Evolutionary conservation across 1,140 invertebrate species (phyloP).

Genomic region (Gonatopus flavifemur): DNA sequence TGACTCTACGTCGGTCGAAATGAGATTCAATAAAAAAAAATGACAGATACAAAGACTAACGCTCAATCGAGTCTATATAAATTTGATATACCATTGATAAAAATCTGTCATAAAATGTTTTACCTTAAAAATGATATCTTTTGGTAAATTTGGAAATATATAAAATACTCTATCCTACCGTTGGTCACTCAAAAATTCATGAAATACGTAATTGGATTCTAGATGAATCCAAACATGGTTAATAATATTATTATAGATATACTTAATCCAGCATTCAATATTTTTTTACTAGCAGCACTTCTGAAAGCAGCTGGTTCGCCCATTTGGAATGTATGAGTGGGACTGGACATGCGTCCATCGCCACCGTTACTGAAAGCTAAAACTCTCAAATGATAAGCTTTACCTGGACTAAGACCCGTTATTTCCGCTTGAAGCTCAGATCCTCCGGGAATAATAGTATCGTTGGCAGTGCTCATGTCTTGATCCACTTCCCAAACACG

Average conservation of each 20-base stretch:
- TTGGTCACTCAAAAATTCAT: too few relatives aligned
- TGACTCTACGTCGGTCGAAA: too few relatives aligned
- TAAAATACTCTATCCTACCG: too few relatives aligned
- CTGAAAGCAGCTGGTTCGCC: slow-evolving; percentile 57
- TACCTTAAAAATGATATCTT: too few relatives aligned
- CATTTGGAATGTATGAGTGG: slow-evolving; percentile 84
- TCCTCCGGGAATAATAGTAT: slow-evolving; percentile 77
- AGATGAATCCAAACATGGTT: too few relatives aligned
- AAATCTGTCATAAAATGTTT: too few relatives aligned
- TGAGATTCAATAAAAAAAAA: too few relatives aligned
- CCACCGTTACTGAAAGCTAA: slow-evolving; percentile 92
- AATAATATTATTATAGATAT: slow-evolving; percentile 39
- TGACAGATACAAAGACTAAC: too few relatives aligned
- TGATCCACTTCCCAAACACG: slow-evolving; percentile 91
- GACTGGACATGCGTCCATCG: slow-evolving; percentile 94
- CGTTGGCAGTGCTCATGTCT: slow-evolving; percentile 88
- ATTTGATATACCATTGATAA: too few relatives aligned
- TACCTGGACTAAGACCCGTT: slow-evolving; percentile 77
- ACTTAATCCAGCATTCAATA: slow-evolving; percentile 31
- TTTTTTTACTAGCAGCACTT: slow-evolving; percentile 34
- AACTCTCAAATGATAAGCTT: slow-evolving; percentile 86
- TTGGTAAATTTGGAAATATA: too few relatives aligned
- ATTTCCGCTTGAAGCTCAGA: slow-evolving; percentile 78
- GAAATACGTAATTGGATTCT: too few relatives aligned
- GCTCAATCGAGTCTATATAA: too few relatives aligned